Base-by-base conservation (phyloP, 2,888 invertebrate species). In the Slavum lentiscoides region DNA sequence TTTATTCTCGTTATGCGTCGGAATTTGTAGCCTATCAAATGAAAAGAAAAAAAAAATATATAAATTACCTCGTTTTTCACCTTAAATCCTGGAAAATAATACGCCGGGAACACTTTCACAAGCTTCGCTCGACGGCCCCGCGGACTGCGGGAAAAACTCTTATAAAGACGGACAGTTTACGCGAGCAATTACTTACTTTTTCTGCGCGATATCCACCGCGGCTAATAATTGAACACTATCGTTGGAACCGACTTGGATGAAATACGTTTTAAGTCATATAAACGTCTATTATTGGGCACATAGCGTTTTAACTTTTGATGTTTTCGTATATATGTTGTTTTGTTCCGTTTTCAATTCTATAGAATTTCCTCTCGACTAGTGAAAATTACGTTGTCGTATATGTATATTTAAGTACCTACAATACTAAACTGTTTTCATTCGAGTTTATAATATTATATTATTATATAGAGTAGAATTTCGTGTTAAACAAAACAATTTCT, bases 31-130 rank as follows among this genome's bases (percentile, higher is more conserved):
- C 15, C n/a, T 55, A 37, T 49, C 13, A 64, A 64, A 74, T 53
- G 30, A 62, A 62, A 53, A 64, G 64, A 74, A 30, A 30, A 30
- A 2, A 30, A 30, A 30, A 30, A 4, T 30, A 43, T 43, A 74
- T 64, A 21, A 64, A 55, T 74, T 37, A 53, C 15, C 53, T n/a
- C n/a, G 64, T 74, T 53, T 53, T 64, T 64, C 64, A 74, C 53
- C 15, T 74, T n/a, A 64, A 74, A 74, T 64, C 53, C n/a, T 4
- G n/a, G 30, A 62, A 23, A 64, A 64, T 64, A 64, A 49, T 30
- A 49, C 61, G 37, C 37, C 37, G n/a, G 53, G n/a, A 62, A 64
- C 21, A 72, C 43, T 58, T 23, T 30, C 30, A 61, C 53, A 30
- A 74, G 30, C 30, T 30, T 53, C 19, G 19, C 9, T 30, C 17